phyloP scores from a whole-genome alignment of 2,888 invertebrate species.

The Mellilla xanthometata region DNA sequence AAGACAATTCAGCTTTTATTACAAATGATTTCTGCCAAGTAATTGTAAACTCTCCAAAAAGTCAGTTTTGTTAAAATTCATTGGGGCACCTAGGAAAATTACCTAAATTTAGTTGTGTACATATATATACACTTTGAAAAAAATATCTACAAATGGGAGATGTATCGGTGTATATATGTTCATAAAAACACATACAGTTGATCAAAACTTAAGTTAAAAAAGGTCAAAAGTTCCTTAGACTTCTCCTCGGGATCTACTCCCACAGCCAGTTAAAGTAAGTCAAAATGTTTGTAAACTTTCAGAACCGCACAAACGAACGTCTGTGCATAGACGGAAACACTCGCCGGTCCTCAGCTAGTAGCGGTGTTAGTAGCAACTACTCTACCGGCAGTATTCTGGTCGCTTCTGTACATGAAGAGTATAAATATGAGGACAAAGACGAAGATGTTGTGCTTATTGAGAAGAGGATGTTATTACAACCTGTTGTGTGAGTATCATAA shows the following conservation, averaged over 20 bases:
- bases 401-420: slow-evolving; percentile 86
- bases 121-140: no score
- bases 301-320: slow-evolving; percentile 65
- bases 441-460: slow-evolving; percentile 88
- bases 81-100: no score
- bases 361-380: slow-evolving; percentile 70
- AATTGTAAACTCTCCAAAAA: no score
- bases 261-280: slow-evolving; percentile 89
- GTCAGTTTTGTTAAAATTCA: no score
- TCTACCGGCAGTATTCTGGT: slow-evolving; percentile 72
- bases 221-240: slow-evolving; percentile 83
- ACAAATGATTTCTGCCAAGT: no score
- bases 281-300: background rate
- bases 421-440: slow-evolving; percentile 88
- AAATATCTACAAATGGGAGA: no score
- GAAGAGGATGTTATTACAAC: slow-evolving; percentile 80
- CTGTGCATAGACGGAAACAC: slow-evolving; percentile 57
- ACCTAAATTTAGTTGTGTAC: no score
- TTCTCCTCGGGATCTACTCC: slow-evolving; percentile 86
- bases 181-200: no score
- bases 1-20: no score
- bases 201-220: no score
- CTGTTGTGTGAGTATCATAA: slow-evolving; percentile 81
- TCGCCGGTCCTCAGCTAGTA: slow-evolving; percentile 70
- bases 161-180: no score